These are phyloP conservation scores for Cydia strobilella DNA, from an alignment of 1,140 invertebrate species.

Conservation along the genomic window DNA sequence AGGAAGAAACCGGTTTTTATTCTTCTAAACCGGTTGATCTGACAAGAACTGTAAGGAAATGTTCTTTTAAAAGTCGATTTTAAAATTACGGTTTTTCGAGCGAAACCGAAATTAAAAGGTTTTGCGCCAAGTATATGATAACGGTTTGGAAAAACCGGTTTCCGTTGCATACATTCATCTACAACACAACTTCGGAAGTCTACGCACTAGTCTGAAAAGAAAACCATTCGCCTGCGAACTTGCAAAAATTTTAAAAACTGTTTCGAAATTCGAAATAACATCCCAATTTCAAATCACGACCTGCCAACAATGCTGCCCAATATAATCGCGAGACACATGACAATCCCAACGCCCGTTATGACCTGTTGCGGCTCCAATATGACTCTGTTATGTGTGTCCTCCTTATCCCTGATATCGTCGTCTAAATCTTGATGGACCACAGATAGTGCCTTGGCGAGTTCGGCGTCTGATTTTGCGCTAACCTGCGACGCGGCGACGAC, in stretches of 20 bases:
- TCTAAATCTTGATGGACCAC: constrained; percentile 66
- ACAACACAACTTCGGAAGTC: no score
- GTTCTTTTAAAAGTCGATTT: no score
- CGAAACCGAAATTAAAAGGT: no score
- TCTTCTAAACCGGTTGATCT: no score
- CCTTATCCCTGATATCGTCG: constrained; percentile 54
- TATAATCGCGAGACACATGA: constrained; percentile 63
- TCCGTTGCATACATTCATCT: no score
- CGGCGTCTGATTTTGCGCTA: constrained; percentile 67
- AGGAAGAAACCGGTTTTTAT: no score
- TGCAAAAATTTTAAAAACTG: not conserved
- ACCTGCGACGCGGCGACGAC: constrained; percentile 57
- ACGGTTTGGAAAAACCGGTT: no score
- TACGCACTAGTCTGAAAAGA: not conserved
- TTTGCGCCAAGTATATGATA: no score
- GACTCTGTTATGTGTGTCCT: constrained; percentile 41
- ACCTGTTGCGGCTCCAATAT: constrained; percentile 61
- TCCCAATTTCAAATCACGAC: constrained; percentile 47
- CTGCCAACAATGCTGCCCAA: constrained; percentile 64
- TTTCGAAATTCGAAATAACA: not conserved
- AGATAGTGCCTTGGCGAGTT: constrained; percentile 62
- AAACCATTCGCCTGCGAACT: not conserved
- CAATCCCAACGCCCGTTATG: constrained; percentile 58
- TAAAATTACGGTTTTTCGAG: no score
- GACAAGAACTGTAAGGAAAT: no score